A percentile compares a stretch with the other conserved stretches of the same genome.
Evolutionary conservation across 2,113 vertebrate species (phyloP).

Genomic region (Carlito syrichta): DNA sequence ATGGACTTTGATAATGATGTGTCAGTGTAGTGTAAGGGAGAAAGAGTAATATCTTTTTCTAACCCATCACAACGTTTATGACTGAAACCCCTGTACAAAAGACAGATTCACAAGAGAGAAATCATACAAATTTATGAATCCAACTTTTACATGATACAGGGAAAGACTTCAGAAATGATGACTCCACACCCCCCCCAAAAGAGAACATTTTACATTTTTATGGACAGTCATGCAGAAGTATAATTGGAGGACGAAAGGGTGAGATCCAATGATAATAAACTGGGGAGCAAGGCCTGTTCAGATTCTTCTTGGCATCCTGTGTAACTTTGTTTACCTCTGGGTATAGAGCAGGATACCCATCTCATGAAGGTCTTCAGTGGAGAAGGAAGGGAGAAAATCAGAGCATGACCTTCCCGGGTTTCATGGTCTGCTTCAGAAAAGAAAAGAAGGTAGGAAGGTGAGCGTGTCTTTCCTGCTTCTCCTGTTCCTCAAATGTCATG

Average conservation of each 20-base stretch:
- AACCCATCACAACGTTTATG: not conserved
- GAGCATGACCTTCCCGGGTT: not conserved
- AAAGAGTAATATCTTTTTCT: not conserved
- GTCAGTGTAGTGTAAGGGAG: not conserved
- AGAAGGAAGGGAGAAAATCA: not conserved
- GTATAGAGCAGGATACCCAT: not conserved
- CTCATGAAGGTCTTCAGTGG: not conserved
- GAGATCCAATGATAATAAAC: not conserved
- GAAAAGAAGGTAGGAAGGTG: not conserved
- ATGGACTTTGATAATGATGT: not conserved
- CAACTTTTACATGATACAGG: not conserved
- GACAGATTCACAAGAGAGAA: not conserved
- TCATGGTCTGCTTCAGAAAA: not conserved
- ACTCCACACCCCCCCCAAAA: too few species aligned
- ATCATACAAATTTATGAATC: not conserved
- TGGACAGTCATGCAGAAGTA: not conserved
- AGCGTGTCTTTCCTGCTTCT: not conserved
- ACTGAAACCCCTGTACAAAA: not conserved
- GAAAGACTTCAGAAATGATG: not conserved
- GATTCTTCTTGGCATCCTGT: not conserved
- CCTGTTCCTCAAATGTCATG: not conserved
- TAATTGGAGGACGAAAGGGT: not conserved
- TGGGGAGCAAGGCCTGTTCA: not conserved
- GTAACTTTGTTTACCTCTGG: not conserved
- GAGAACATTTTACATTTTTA: not conserved